phyloP scores from a whole-genome alignment of 2,113 vertebrate species.

The Cervus canadensis region DNA sequence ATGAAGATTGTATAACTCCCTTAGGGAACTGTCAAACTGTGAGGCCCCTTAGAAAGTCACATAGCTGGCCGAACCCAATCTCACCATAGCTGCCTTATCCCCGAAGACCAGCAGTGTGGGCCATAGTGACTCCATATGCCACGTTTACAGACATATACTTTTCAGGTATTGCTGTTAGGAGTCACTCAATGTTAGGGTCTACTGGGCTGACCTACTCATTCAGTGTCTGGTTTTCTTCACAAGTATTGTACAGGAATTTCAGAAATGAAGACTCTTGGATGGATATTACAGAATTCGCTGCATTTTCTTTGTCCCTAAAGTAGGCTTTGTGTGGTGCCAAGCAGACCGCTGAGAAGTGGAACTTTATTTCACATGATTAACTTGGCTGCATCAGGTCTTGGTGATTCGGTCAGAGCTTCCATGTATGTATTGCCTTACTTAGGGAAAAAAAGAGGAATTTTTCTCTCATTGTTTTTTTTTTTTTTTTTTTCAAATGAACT shows the following conservation, averaged over 20 bases:
- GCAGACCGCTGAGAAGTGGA: neutral
- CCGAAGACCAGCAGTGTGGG: neutral
- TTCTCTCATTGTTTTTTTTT: neutral
- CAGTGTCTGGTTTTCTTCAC: neutral
- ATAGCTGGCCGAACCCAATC: neutral
- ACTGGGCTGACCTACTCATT: neutral
- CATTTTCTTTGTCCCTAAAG: neutral
- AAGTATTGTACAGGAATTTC: neutral
- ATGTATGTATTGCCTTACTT: neutral
- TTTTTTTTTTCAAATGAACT: neutral
- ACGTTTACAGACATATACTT: neutral
- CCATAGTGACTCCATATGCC: too few relatives aligned
- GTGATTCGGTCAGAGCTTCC: neutral
- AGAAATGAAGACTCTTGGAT: neutral
- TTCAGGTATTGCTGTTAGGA: neutral
- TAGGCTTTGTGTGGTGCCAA: neutral
- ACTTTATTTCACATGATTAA: neutral
- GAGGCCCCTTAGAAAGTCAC: neutral
- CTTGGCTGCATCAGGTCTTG: neutral
- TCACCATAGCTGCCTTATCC: neutral
- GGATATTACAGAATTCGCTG: neutral
- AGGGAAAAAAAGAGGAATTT: constrained; percentile 54
- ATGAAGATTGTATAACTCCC: neutral
- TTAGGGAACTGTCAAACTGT: neutral
- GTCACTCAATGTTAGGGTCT: neutral